Percentiles rank a stretch among this genome's conserved stretches.
Conservation (phyloP, 1,140 invertebrate genomes). For the Brachionus sp. region DNA sequence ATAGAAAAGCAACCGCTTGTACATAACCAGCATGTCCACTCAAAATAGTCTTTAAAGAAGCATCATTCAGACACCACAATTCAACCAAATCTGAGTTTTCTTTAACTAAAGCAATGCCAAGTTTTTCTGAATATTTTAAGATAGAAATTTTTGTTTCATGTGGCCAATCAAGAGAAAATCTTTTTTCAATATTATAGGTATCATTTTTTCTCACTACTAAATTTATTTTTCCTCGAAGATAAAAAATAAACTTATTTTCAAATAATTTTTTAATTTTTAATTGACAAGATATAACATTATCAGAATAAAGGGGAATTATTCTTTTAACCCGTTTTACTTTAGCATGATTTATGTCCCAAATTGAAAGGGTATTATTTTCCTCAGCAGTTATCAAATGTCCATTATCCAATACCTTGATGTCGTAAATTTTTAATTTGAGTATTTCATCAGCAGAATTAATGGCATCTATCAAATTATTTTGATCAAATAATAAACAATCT, state of each 20-base stretch:
- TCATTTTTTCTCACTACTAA: neutral
- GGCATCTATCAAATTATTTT: neutral
- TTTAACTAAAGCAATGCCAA: neutral
- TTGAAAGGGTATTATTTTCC: neutral
- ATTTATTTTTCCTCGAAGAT: neutral
- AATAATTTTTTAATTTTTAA: neutral
- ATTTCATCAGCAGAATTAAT: neutral
- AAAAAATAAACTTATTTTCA: neutral
- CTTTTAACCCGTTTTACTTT: neutral
- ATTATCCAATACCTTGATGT: neutral
- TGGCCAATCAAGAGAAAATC: neutral
- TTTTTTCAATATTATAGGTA: neutral
- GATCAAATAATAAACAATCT: neutral
- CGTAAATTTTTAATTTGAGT: neutral
- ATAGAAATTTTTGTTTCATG: neutral
- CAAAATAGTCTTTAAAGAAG: neutral
- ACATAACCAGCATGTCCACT: neutral
- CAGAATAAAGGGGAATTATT: neutral
- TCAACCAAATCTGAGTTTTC: neutral
- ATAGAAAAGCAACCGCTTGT: neutral
- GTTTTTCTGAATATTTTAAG: neutral
- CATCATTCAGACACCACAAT: neutral
- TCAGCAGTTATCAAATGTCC: neutral
- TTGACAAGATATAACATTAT: neutral
- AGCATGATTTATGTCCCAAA: neutral